A percentile compares a stretch with the other conserved stretches of the same genome.
Evolutionary conservation across 2,113 vertebrate genomes (phyloP).

Genomic region (Myocastor coypus): DNA sequence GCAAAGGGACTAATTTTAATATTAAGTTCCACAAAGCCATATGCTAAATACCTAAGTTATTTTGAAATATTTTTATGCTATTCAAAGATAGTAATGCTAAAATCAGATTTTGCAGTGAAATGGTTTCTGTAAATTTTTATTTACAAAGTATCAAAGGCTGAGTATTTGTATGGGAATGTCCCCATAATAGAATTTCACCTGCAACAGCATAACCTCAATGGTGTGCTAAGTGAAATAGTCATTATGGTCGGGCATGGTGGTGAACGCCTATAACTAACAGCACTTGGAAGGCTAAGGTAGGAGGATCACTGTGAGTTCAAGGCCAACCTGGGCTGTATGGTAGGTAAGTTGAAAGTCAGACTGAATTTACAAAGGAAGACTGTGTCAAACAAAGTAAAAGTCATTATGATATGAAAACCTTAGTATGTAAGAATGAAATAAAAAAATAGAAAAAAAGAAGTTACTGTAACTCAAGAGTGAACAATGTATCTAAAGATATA

Average conservation of each 20-base stretch:
- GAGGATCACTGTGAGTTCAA: no score
- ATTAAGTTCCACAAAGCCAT: not conserved
- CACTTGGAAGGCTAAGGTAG: not conserved
- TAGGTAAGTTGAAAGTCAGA: not conserved
- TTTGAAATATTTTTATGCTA: not conserved
- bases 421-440: not conserved
- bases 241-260: not conserved
- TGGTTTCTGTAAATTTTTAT: not conserved
- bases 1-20: not conserved
- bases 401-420: not conserved
- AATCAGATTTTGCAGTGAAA: not conserved
- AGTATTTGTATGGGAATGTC: rapidly evolving
- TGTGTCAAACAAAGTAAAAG: not conserved
- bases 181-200: not conserved
- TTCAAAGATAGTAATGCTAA: not conserved
- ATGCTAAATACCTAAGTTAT: not conserved
- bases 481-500: not conserved
- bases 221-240: rapidly evolving
- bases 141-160: not conserved
- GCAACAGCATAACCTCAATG: rapidly evolving
- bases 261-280: not conserved
- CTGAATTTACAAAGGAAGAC: not conserved
- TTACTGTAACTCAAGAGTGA: not conserved
- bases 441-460: not conserved
- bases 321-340: no score